Conservation (phyloP, 2,888 invertebrate species). For the Chloroclysta siterata region DNA sequence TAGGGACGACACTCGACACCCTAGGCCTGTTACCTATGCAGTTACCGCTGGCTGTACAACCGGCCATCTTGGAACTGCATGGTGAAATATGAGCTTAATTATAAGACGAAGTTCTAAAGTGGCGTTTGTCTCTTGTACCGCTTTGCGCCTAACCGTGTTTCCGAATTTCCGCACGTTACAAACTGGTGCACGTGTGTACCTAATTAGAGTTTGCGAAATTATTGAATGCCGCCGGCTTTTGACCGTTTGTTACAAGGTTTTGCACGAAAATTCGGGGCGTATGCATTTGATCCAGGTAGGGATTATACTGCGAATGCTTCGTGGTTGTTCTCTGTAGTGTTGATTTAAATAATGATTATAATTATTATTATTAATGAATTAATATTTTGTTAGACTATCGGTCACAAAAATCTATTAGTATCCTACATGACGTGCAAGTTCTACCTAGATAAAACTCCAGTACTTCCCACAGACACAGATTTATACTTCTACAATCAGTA, state of each 20-base stretch:
- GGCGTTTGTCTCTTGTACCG: slow-evolving; percentile 1
- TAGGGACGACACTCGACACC: slow-evolving; percentile 76
- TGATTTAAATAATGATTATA: too few relatives aligned
- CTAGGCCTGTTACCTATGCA: slow-evolving; percentile 46
- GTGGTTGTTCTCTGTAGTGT: background rate
- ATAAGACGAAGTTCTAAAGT: slow-evolving; percentile 5
- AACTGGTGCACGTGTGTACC: slow-evolving; percentile 19
- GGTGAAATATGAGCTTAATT: slow-evolving; percentile 14
- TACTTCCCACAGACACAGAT: too few relatives aligned
- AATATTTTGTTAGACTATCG: background rate
- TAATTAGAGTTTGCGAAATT: slow-evolving; percentile 28
- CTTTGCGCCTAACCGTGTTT: slow-evolving; percentile 6
- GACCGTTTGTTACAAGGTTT: slow-evolving; percentile 21
- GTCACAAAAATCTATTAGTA: background rate
- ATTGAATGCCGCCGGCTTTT: slow-evolving; percentile 23
- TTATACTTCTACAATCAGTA: background rate
- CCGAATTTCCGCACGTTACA: slow-evolving; percentile 14
- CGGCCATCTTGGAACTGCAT: slow-evolving; percentile 17
- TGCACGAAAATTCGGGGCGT: background rate
- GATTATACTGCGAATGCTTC: background rate
- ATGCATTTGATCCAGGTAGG: background rate
- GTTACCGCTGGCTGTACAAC: slow-evolving; percentile 20
- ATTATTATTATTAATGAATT: too few relatives aligned
- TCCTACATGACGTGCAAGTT: background rate
- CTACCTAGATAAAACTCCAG: background rate